These are phyloP conservation scores for Hoplostethus mediterraneus DNA, from an alignment of 2,797 vertebrate species.

Conservation along the genomic window DNA sequence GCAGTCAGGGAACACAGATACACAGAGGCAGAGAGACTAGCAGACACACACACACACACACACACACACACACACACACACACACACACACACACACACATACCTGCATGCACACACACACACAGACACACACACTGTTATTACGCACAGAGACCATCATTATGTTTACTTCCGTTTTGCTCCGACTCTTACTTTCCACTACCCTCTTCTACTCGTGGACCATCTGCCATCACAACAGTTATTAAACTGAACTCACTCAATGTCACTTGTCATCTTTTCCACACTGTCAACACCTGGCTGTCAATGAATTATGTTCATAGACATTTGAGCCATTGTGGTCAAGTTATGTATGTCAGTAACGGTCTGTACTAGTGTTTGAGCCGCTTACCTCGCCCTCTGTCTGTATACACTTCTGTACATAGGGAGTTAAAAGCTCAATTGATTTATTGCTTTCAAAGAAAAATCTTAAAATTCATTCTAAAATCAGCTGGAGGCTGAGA, in stretches of 20 bases:
- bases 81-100: background rate
- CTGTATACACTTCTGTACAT: constrained; percentile 9
- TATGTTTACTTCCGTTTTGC: background rate
- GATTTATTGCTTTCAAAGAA: constrained; percentile 34
- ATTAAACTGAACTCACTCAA: constrained; percentile 22
- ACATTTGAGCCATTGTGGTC: constrained; percentile 49
- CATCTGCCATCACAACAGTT: constrained; percentile 3
- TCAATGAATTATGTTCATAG: constrained; percentile 67
- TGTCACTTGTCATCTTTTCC: constrained; percentile 15
- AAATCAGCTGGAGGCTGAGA: background rate
- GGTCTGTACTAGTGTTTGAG: constrained; percentile 57
- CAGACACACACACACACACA: constrained; percentile 16
- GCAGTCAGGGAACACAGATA: constrained; percentile 18
- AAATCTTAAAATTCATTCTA: background rate
- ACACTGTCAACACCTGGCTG: constrained; percentile 64
- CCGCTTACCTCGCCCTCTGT: constrained; percentile 16
- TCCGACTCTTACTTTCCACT: background rate
- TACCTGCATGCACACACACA: background rate
- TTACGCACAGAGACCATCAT: background rate
- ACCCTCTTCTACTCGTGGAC: background rate
- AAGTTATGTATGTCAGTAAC: constrained; percentile 36
- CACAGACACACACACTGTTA: no score
- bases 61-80: background rate
- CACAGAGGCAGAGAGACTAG: background rate
- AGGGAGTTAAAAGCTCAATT: background rate